Base-by-base conservation (phyloP, 2,797 vertebrate species). In the Mormyrops attenuatus region DNA sequence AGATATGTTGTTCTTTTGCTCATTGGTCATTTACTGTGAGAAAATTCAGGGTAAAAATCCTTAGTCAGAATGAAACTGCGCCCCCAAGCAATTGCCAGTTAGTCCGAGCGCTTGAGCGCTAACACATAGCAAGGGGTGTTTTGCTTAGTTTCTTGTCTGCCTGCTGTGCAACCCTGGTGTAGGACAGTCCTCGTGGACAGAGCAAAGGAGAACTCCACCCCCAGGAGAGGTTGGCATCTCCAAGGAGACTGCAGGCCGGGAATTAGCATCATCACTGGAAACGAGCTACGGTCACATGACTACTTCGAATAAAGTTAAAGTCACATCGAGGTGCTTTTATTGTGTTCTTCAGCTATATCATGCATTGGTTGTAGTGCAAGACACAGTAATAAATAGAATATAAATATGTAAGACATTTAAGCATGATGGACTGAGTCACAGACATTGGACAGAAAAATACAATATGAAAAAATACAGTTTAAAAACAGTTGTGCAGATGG, bases 271-370 rank as follows among this genome's bases (percentile, higher is more conserved):
- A 77, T 38, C 69, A 77, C 34, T 77, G 34, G 44, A 47, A 82
- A 53, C 5, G n/a, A 30, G 38, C 38, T 13, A 63, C 1, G 55
- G 15, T 93, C 89, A 92, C 92, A 94, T 94, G 93, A 93, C 91
- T 92, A 89, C 91, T 92, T 90, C 44, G 88, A 60, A 66, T n/a
- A 38, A 22, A 9, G 34, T 47, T 60, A 90, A 26, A 26, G 84
- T 49, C 85, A n/a, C 80, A 86, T 9, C 3, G 26, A 69, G 9
- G 26, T 66, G 22, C 8, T 63, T 26, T 3, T 9, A 63, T 63
- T 63, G 22, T 26, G 8, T 22, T 63, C 57, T 26, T 63, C 63
- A 30, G 63, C 26, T 66, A 34, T 30, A 2, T 30, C 26, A 30
- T 66, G 63, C 63, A 69, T 34, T 0, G 3, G 3, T 69, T 34